These are phyloP conservation scores for Colletes gigas DNA, from an alignment of 1,140 invertebrate genomes.

Conservation along the genomic window DNA sequence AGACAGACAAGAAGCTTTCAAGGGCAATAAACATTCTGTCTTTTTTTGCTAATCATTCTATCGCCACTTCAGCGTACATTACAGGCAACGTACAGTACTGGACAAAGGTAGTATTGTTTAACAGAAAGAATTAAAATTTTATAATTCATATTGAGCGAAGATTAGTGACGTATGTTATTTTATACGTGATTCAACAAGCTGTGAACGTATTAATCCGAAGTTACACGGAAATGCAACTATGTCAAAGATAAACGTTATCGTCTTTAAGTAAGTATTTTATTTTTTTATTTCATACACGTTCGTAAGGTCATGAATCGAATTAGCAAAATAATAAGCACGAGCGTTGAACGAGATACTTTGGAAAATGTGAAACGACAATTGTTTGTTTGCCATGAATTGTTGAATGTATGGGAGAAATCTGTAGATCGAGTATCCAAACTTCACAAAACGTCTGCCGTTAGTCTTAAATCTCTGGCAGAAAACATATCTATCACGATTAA, in stretches of 20 bases:
- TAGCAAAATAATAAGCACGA: constrained; percentile 18
- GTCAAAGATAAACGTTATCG: no score
- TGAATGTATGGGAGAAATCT: constrained; percentile 69
- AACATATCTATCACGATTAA: constrained; percentile 61
- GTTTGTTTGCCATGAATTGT: constrained; percentile 53
- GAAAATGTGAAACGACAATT: constrained; percentile 60
- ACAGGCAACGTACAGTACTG: no score
- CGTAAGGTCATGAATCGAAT: constrained; percentile 62
- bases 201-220: no score
- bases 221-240: no score
- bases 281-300: constrained; percentile 11
- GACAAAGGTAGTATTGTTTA: no score
- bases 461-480: constrained; percentile 57
- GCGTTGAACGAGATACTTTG: constrained; percentile 1
- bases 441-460: constrained; percentile 48
- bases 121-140: no score
- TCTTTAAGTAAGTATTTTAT: background rate
- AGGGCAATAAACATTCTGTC: background rate
- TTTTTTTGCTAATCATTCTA: background rate
- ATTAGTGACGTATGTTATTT: no score
- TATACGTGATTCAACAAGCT: no score
- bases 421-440: constrained; percentile 62
- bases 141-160: no score
- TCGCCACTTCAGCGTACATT: no score
- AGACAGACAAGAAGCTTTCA: no score